Evolutionary conservation across 2,113 vertebrate genomes (phyloP).

Genomic region (Neolamprologus ventralis): DNA sequence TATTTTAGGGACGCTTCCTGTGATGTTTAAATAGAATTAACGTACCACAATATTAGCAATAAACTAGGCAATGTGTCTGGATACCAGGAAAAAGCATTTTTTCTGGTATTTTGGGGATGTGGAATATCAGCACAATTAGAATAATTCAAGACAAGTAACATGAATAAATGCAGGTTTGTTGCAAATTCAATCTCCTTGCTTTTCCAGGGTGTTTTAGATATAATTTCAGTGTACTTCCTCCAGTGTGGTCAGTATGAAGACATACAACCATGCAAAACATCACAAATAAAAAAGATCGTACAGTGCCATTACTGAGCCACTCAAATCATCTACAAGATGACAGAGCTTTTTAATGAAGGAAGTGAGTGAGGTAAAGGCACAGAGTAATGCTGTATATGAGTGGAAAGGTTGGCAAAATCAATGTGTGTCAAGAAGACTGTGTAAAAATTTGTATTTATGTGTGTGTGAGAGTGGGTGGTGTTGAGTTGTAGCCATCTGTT

Average conservation of each 20-base stretch:
- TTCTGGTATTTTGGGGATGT: background rate
- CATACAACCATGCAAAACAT: conserved; percentile 16
- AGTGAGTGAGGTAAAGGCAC: background rate
- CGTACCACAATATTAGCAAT: background rate
- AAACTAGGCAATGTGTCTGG: background rate
- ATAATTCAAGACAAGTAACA: background rate
- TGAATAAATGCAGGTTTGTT: conserved; percentile 3
- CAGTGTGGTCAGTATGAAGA: conserved; percentile 37
- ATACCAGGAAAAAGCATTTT: conserved; percentile 4
- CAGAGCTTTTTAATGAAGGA: conserved; percentile 11
- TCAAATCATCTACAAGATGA: conserved; percentile 20
- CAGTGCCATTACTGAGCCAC: conserved; percentile 10
- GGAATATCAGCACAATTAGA: background rate
- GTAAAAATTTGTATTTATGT: background rate
- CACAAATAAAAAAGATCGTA: conserved; percentile 35
- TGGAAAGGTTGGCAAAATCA: background rate
- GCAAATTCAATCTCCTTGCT: conserved; percentile 12
- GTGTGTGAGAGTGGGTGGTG: background rate
- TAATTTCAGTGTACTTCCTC: conserved; percentile 19
- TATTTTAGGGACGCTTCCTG: background rate
- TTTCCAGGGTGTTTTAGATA: background rate
- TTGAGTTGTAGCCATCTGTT: background rate
- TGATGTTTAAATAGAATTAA: background rate
- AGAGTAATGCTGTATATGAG: background rate
- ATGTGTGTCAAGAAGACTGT: background rate